A percentile compares a stretch with the other conserved stretches of the same genome.
These are phyloP conservation scores for Ambastaia sidthimunki DNA, from an alignment of 2,797 vertebrate species.

Conservation along the genomic window DNA sequence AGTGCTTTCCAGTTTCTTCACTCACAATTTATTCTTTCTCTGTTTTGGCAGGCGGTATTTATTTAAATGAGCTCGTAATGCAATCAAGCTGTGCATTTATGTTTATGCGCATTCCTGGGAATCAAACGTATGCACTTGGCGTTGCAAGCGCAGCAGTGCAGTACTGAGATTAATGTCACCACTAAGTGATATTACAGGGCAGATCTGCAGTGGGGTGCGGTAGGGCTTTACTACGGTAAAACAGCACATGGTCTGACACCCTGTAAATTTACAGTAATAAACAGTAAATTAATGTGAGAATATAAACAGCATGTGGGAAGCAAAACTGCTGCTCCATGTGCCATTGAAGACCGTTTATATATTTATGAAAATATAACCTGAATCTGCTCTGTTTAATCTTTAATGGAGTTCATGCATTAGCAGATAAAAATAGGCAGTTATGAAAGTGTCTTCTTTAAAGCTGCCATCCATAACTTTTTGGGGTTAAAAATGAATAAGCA, in stretches of 20 bases:
- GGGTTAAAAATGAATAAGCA: background rate
- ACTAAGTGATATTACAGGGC: slow-evolving; percentile 47
- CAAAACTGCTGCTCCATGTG: background rate
- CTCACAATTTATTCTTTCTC: background rate
- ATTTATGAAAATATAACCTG: too few relatives aligned
- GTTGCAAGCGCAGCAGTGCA: slow-evolving; percentile 18
- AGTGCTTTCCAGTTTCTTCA: background rate
- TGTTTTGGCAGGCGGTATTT: background rate
- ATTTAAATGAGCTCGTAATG: background rate
- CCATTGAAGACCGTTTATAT: background rate
- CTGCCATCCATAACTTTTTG: too few relatives aligned
- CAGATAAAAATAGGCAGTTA: background rate
- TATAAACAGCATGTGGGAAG: background rate
- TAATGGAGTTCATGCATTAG: background rate
- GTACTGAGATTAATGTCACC: slow-evolving; percentile 53
- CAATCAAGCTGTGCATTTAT: background rate
- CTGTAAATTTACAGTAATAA: slow-evolving; percentile 11
- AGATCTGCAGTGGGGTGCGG: slow-evolving; percentile 23
- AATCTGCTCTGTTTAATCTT: background rate
- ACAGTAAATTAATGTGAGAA: background rate
- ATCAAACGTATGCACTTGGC: background rate
- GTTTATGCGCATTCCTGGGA: background rate
- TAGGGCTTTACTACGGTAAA: slow-evolving; percentile 28
- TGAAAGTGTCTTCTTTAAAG: background rate
- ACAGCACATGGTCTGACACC: slow-evolving; percentile 1